Evolutionary conservation across 2,888 invertebrate species (phyloP).

Genomic region (Hoplodrina blanda): DNA sequence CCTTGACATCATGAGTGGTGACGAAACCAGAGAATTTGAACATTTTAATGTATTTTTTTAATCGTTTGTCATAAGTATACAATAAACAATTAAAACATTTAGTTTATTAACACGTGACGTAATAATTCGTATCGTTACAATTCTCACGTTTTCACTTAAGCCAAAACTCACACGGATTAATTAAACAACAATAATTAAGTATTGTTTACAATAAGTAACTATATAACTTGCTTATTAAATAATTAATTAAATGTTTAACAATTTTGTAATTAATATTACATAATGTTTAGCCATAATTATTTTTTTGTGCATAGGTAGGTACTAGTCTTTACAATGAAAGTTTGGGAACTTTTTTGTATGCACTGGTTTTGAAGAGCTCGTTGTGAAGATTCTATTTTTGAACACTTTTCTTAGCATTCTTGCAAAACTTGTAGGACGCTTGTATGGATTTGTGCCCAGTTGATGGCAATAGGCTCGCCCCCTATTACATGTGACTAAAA

Average conservation of each 20-base stretch:
- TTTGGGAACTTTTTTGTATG: conserved; percentile 43
- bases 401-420: conserved; percentile 12
- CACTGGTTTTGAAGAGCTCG: neutral
- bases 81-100: neutral
- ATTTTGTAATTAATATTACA: conserved; percentile 19
- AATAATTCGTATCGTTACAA: neutral
- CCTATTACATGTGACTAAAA: too few species aligned
- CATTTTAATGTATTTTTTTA: neutral
- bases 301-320: conserved; percentile 22
- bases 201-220: conserved; percentile 15
- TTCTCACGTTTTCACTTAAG: conserved; percentile 52
- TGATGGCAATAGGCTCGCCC: too few species aligned
- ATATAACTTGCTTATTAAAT: conserved; percentile 16
- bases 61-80: neutral
- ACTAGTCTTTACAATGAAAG: conserved; percentile 39
- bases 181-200: conserved; percentile 19
- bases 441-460: too few species aligned
- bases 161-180: conserved; percentile 34
- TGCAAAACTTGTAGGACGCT: too few species aligned
- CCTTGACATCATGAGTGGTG: too few species aligned
- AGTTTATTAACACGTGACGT: neutral
- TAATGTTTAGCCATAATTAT: neutral
- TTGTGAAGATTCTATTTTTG: conserved; percentile 30
- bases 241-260: conserved; percentile 4
- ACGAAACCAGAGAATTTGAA: too few species aligned